These are phyloP conservation scores for Latheticus oryzae DNA, from an alignment of 2,888 invertebrate genomes.

Conservation along the genomic window DNA sequence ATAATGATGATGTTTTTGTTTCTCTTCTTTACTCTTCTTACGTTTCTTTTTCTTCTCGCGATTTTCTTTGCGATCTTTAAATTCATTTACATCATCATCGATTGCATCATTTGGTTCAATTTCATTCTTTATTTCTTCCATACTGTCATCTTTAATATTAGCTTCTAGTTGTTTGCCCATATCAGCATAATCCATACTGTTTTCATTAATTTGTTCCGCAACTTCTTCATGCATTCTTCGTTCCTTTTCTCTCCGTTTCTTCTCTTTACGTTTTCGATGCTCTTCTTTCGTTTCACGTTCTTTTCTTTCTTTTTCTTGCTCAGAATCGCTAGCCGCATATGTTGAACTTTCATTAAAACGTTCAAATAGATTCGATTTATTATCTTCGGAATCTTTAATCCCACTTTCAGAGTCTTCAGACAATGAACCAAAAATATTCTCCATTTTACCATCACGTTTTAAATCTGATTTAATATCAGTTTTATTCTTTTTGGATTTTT, in stretches of 20 bases:
- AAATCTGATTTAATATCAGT: conserved; percentile 64
- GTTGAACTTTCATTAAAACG: conserved; percentile 38
- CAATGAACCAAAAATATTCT: conserved; percentile 88
- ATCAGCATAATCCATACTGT: conserved; percentile 83
- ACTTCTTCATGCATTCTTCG: conserved; percentile 66
- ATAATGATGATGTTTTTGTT: conserved; percentile 76
- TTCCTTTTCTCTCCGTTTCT: conserved; percentile 61
- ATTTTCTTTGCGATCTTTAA: conserved; percentile 68
- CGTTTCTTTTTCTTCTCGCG: conserved; percentile 88
- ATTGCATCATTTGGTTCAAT: conserved; percentile 57
- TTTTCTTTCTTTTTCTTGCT: conserved; percentile 53
- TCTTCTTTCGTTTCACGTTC: conserved; percentile 67
- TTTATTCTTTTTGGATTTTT: conserved; percentile 69
- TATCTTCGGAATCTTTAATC: conserved; percentile 52
- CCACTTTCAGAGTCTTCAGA: conserved; percentile 75
- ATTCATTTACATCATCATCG: conserved; percentile 62
- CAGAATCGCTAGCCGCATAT: conserved; percentile 68
- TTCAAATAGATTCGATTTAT: conserved; percentile 45
- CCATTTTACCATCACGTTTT: conserved; percentile 84
- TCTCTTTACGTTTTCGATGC: conserved; percentile 71
- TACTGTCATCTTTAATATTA: conserved; percentile 77
- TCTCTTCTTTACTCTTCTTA: conserved; percentile 84
- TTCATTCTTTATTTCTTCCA: conserved; percentile 64
- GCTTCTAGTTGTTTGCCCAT: conserved; percentile 86
- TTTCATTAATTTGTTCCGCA: conserved; percentile 70